A percentile compares a stretch with the other conserved stretches of the same genome.
These are phyloP conservation scores for Leucophenga maculata DNA, from an alignment of 2,888 invertebrate genomes.

Conservation along the genomic window DNA sequence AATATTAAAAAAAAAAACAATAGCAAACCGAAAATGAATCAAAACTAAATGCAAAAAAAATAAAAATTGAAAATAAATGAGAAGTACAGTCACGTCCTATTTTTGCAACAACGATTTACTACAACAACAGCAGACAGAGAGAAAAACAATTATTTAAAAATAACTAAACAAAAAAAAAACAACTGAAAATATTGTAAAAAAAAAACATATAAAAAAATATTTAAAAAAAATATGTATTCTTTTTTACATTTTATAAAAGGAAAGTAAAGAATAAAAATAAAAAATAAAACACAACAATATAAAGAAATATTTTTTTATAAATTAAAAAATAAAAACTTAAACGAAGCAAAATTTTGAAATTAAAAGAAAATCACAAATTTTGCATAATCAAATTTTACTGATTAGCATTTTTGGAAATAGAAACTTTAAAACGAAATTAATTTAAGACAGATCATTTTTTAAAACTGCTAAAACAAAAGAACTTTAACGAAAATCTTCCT, in stretches of 20 bases:
- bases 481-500: conserved; percentile 20
- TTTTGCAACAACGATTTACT: conserved; percentile 72
- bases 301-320: conserved; percentile 42
- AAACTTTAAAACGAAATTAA: conserved; percentile 35
- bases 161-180: conserved; percentile 24
- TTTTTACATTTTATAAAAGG: conserved; percentile 63
- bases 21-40: conserved; percentile 40
- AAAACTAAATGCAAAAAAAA: conserved; percentile 24
- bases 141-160: conserved; percentile 27
- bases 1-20: conserved; percentile 42
- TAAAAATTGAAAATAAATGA: conserved; percentile 39
- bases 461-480: conserved; percentile 35
- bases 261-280: conserved; percentile 40
- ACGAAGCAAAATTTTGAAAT: conserved; percentile 28
- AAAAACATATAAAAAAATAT: conserved; percentile 31
- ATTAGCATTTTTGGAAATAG: conserved; percentile 54
- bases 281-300: conserved; percentile 40
- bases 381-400: conserved; percentile 47
- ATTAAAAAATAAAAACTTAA: conserved; percentile 40
- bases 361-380: conserved; percentile 19
- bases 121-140: conserved; percentile 44
- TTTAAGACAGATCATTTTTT: conserved; percentile 56
- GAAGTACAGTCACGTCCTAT: conserved; percentile 72
- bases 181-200: conserved; percentile 17
- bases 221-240: conserved; percentile 45